Evolutionary conservation across 30 jellyfish, hydroid and myxozoan genomes (phyloP), one percentile per base, ranked within the genome.

Genomic region (Aurelia coerulea): DNA sequence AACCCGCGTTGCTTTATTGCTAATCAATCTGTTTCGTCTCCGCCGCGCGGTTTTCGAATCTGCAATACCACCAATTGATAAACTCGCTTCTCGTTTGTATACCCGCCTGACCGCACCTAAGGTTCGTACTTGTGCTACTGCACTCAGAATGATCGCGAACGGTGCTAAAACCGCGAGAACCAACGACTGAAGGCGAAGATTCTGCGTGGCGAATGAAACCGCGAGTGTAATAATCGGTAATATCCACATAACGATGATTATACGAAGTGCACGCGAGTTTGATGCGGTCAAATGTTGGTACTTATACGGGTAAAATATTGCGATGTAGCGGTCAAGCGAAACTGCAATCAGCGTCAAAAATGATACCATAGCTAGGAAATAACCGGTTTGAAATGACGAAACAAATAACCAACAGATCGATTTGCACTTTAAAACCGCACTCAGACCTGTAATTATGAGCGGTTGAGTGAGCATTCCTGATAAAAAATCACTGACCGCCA

Each of bases 401-500:
- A 84, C 78, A 65, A 72, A 84, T 33, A 84, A 76, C 12, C 70
- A 65, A 54, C 93, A 84, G 83, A 42, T 52, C 46, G 42, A 58
- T 17, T 63, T 34, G 17, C 53, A 29, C 37, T 62, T 66, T 32
- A 84, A 37, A 17, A 71, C 31, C 56, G n/a, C 16, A 6, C 76
- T 46, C 29, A 84, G 39, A 4, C 35, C 71, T 29, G 93, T 87
- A 62, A 72, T 84, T 81, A 84, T 60, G 74, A 81, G 39, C 65
- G 93, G 93, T 33, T 84, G 93, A 51, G 66, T 84, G 63, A 84
- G 67, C 35, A 73, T 54, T 29, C 93, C 93, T 2, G 93, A 29
- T 14, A 63, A 60, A 82, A 84, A 72, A 64, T 84, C 93, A 50
- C 88, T 73, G 52, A 77, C 17, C 12, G 93, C 93, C 4, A 84